Base-by-base conservation (phyloP, 2,113 vertebrate genomes). In the Psilopogon haemacephalus region DNA sequence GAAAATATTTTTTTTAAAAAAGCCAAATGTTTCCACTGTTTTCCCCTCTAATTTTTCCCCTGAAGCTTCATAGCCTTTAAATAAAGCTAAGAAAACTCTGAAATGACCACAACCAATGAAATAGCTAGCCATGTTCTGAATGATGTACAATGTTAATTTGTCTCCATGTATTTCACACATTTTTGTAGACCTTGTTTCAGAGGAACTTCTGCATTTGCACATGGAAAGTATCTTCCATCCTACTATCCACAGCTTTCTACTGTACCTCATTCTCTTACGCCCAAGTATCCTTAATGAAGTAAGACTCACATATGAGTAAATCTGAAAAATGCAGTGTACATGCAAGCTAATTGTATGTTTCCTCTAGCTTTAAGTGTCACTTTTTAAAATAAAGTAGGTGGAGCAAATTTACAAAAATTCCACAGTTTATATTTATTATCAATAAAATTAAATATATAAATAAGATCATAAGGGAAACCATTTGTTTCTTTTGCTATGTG, bases 41-140 rank as follows among this genome's bases (percentile, higher is more conserved):
- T 67, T 76, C 13, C 11, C 23, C 7, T 71, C 10, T 8, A 33
- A 50, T 50, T 76, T 32, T 70, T 67, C 5, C 62, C 1, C 4
- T 65, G 75, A 68, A 71, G 26, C 7, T 46, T 68, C 12, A 79
- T 28, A 56, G 5, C 16, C 28, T 77, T 62, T 77, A 82, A 65
- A 65, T 12, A 72, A 86, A 91, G 10, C 4, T 23, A 58, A 78
- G 38, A 48, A 27, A 1, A 50, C 11, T 0, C 0, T 8, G 1
- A 28, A 85, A 80, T 4, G 60, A 7, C 23, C 9, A 48, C n/a
- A 89, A 38, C 1, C 15, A 60, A 77, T 62, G 14, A 42, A 86
- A 78, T 23, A 73, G 3, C 27, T 89, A 33, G 10, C 3, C 68
- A 9, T 21, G 28, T 35, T 82, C 40, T 91, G 55, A 30, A 55